Conservation (phyloP, 2,113 vertebrate genomes). For the Rhinoptilus africanus region DNA sequence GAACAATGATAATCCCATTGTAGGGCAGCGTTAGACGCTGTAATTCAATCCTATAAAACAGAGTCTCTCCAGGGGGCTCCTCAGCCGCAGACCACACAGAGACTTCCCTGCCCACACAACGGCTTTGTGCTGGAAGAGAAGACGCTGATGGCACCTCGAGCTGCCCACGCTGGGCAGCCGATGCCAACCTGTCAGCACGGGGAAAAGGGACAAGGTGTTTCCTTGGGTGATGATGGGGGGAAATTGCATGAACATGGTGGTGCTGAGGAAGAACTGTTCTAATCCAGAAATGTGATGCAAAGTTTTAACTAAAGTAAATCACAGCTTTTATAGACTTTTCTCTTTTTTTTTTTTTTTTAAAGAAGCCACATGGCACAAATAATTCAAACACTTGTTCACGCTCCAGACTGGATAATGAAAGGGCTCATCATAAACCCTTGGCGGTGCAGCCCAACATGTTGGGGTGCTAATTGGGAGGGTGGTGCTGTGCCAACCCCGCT, state of each 20-base stretch:
- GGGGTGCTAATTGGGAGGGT: neutral
- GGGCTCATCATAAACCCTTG: neutral
- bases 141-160: neutral
- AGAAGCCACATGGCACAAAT: neutral
- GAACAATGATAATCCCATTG: neutral
- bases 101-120: neutral
- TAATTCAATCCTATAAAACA: neutral
- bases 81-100: neutral
- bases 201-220: neutral
- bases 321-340: neutral
- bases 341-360: neutral
- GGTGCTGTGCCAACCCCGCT: neutral
- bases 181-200: neutral
- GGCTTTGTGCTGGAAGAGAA: neutral
- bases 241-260: accelerated
- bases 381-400: neutral
- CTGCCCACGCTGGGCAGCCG: accelerated
- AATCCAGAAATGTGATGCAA: neutral
- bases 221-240: neutral
- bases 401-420: neutral
- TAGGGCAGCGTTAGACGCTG: neutral
- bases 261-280: neutral
- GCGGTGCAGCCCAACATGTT: neutral
- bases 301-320: neutral
- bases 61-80: neutral